Base-by-base conservation (phyloP, 1,140 invertebrate species). In the Oedothorax gibbosus region DNA sequence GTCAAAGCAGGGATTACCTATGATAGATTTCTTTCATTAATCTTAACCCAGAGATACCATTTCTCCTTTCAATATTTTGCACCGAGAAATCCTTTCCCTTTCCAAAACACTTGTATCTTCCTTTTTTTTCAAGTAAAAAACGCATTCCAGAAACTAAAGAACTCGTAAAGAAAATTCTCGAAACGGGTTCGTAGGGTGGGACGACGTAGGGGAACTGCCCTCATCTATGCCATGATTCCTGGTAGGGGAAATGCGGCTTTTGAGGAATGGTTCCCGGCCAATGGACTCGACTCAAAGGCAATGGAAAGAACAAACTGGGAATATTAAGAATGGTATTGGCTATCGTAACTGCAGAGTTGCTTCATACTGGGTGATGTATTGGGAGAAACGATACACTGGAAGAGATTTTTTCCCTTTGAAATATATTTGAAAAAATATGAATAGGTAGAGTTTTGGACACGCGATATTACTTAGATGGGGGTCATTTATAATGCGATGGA, bases 11-110 rank as follows among this genome's bases (percentile, higher is more conserved):
- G 75, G 75, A 78, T 78, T 65, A 64, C 49, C 51, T 15, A 78
- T 78, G 75, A 64, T 65, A 35, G 75, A 78, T 53, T 78, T 53
- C 21, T 14, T 50, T 62, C 75, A 78, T 78, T 78, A 78, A 78
- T 78, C 75, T 65, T 65, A 78, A 57, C 75, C 53, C n/a, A 78
- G 53, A 21, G 56, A 65, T 78, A 18, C 53, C 62, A 64, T 62
- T 15, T 77, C 20, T 15, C 20, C 20, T 21, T 62, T 20, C 10
- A 49, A 78, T 78, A 51, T 78, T 21, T 62, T 65, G 60, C 20
- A 65, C 51, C 57, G 18, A 53, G 35, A 51, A 11, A 64, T 18
- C 20, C 62, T 75, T 76, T 62, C 72, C 51, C n/a, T n/a, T n/a
- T n/a, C n/a, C n/a, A n/a, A n/a, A n/a, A 7, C 12, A 6, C 2